Conservation (phyloP, 2,888 invertebrate genomes). For the Ryuthela nishihirai region DNA sequence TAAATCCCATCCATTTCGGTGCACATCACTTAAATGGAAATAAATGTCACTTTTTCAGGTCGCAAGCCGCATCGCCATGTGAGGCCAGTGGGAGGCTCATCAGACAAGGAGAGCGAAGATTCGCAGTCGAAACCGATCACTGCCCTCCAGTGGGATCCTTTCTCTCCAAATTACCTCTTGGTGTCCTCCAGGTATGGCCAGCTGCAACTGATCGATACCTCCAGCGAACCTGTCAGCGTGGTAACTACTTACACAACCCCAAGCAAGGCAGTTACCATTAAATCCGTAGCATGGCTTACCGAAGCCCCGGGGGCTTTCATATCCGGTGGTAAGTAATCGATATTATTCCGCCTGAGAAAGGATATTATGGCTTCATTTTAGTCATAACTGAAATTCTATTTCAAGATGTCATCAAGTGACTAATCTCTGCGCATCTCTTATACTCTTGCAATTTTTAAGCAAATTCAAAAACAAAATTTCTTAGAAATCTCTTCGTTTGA, state of each 20-base stretch:
- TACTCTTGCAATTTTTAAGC: too few relatives aligned
- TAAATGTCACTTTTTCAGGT: conserved; percentile 6
- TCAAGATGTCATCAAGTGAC: too few relatives aligned
- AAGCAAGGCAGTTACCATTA: conserved; percentile 49
- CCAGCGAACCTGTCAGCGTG: conserved; percentile 46
- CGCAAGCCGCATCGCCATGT: conserved; percentile 31
- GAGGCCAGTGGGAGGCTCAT: not conserved
- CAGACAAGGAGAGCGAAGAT: not conserved
- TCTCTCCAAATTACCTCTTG: conserved; percentile 52
- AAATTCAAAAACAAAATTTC: too few relatives aligned
- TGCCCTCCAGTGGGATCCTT: conserved; percentile 52
- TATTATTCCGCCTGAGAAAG: too few relatives aligned
- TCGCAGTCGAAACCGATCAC: conserved; percentile 45
- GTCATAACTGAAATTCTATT: too few relatives aligned
- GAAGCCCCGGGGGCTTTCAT: conserved; percentile 54
- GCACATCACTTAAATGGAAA: not conserved
- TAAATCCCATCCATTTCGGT: too few relatives aligned
- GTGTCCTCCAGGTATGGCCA: conserved; percentile 47
- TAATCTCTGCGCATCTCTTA: too few relatives aligned
- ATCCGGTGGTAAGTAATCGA: conserved; percentile 51
- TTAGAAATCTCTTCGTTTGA: too few relatives aligned
- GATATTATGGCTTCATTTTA: too few relatives aligned
- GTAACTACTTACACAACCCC: conserved; percentile 48
- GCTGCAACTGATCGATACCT: conserved; percentile 49
- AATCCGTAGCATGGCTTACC: conserved; percentile 51